phyloP scores from a whole-genome alignment of 2,888 invertebrate species.

The Cantharis nigra region DNA sequence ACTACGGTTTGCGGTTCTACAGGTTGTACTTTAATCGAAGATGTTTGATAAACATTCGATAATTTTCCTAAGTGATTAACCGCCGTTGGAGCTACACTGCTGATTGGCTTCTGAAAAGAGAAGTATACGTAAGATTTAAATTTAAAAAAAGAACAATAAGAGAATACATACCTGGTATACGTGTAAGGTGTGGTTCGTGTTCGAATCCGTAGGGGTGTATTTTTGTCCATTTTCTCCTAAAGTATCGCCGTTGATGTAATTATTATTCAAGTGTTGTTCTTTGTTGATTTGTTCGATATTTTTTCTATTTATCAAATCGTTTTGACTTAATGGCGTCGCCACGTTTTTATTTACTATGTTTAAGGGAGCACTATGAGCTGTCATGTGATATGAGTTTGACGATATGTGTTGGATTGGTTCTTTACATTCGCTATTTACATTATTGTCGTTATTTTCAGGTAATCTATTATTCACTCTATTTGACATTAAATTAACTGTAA shows the following conservation, averaged over 20 bases:
- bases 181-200: constrained; percentile 5
- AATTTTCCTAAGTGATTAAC: constrained; percentile 71
- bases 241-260: constrained; percentile 9
- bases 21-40: constrained; percentile 80
- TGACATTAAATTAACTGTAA: constrained; percentile 65
- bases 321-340: constrained; percentile 67
- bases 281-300: constrained; percentile 10
- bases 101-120: constrained; percentile 75
- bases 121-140: constrained; percentile 42
- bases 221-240: not conserved
- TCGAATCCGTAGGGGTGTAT: not conserved
- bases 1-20: constrained; percentile 75
- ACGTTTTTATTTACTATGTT: constrained; percentile 67
- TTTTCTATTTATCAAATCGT: constrained; percentile 32
- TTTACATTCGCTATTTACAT: constrained; percentile 24
- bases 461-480: constrained; percentile 41
- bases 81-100: constrained; percentile 82
- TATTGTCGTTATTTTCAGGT: constrained; percentile 30
- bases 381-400: constrained; percentile 53
- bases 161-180: not conserved
- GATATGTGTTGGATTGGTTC: constrained; percentile 42
- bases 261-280: constrained; percentile 8
- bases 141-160: not conserved
- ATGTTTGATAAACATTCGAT: constrained; percentile 79
- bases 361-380: constrained; percentile 62